Percentiles rank a stretch among this genome's conserved stretches.
Evolutionary conservation across 2,888 invertebrate species (phyloP).

Genomic region (Drosophila antonietae): DNA sequence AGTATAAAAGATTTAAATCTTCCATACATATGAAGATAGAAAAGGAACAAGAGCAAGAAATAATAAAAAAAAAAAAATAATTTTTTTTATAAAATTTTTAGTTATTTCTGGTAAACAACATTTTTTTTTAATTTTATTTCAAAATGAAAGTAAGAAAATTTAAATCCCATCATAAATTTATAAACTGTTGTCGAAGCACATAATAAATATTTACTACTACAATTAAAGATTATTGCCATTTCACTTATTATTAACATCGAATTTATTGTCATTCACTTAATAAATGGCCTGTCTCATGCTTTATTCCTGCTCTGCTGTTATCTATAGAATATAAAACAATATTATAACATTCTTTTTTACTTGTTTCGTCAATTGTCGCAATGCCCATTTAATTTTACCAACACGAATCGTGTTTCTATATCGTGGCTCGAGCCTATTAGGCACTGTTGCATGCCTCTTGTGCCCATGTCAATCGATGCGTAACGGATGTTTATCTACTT

Average conservation of each 20-base stretch:
- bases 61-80: too few relatives aligned
- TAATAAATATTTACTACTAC: not conserved
- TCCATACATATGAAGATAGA: too few relatives aligned
- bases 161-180: not conserved
- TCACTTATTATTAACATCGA: not conserved
- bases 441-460: constrained; percentile 32
- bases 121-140: not conserved
- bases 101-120: too few relatives aligned
- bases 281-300: not conserved
- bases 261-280: not conserved
- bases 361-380: constrained; percentile 65
- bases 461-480: constrained; percentile 57
- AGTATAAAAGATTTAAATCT: too few relatives aligned
- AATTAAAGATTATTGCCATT: constrained; percentile 24
- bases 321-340: not conserved
- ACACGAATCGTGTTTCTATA: constrained; percentile 70
- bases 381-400: constrained; percentile 78
- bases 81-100: not conserved
- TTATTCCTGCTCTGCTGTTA: not conserved
- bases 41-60: too few relatives aligned
- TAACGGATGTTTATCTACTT: constrained; percentile 62
- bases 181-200: not conserved
- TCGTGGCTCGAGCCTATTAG: constrained; percentile 80
- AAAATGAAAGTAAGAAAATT: not conserved
- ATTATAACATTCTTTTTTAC: constrained; percentile 38